Percentiles rank a stretch among this genome's conserved stretches.
Conservation (phyloP, 2,113 vertebrate species). For the Tragulus kanchil region DNA sequence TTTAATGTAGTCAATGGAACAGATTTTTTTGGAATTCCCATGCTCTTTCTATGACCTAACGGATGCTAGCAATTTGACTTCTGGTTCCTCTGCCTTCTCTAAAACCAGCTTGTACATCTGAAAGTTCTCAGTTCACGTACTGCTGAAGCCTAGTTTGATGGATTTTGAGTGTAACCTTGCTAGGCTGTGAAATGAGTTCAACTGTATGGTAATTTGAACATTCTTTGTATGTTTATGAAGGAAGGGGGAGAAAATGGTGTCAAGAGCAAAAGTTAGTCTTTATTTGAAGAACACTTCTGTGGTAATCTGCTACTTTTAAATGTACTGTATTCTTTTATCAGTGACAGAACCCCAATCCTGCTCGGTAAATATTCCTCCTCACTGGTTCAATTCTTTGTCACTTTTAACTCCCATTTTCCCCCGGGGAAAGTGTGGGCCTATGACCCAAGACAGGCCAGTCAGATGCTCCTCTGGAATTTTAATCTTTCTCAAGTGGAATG, state of each 20-base stretch:
- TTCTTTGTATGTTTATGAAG: neutral
- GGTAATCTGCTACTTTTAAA: neutral
- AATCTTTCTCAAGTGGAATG: slow-evolving; percentile 8
- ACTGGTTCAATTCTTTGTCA: neutral
- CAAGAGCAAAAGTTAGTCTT: neutral
- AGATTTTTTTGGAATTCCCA: too few relatives aligned
- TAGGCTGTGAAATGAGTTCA: too few relatives aligned
- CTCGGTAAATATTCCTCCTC: neutral
- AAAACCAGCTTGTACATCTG: too few relatives aligned
- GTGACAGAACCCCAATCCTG: neutral
- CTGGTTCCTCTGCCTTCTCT: too few relatives aligned
- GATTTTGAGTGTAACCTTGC: too few relatives aligned
- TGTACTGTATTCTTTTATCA: neutral
- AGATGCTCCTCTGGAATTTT: neutral
- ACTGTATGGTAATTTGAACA: too few relatives aligned
- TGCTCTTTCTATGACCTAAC: too few relatives aligned
- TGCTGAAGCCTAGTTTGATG: too few relatives aligned
- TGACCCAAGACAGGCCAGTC: neutral
- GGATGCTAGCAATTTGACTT: too few relatives aligned
- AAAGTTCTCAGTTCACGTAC: too few relatives aligned
- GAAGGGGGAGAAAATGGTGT: neutral
- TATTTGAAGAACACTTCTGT: neutral
- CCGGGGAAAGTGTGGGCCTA: neutral
- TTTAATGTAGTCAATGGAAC: too few relatives aligned
- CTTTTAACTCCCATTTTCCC: neutral